Base-by-base conservation (phyloP, 2,888 invertebrate species). In the Matsumyia berberina region DNA sequence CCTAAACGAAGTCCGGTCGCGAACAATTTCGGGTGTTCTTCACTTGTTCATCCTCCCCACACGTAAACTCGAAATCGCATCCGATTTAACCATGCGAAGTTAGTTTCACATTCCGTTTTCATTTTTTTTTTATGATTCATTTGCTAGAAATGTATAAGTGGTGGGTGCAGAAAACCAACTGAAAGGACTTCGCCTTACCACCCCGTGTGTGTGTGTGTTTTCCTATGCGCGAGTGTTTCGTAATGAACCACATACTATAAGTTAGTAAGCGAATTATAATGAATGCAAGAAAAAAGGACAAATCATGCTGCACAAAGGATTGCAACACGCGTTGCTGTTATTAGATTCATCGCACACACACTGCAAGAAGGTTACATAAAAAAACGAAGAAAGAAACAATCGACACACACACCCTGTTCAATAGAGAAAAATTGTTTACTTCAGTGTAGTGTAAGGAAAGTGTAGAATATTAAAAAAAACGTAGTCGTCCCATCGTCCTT, bases 341-440 rank as follows among this genome's bases (percentile, higher is more conserved):
- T 35, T 62, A 58, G 35, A 70, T 67, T 57, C 64, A 64, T 53
- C 62, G 66, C 64, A 73, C 19, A 74, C 58, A 69, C 24, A 72
- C 33, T 53, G 58, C 53, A 57, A 62, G 49, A 74, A 79, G 69
- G 85, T 85, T 85, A 85, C 80, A 85, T 85, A 85, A 85, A 85
- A 62, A 24, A 24, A 24, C 1, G 4, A 24, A 24, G 4, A 24
- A 24, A 24, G 24, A 24, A 24, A 24, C 24, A 24, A 24, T 4
- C 46, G 42, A 82, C 83, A 73, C 72, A 79, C 83, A 79, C 73
- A 55, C 67, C 42, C 6, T 3, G 3, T 17, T 6, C 8, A 58
- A 24, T 24, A 1, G 24, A 24, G 24, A 24, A 51, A 51, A 42
- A 19, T 53, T 76, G 76, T 76, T 76, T 57, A 64, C 60, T 69